Conservation (phyloP, 2,797 vertebrate species). For the Paguma larvata region DNA sequence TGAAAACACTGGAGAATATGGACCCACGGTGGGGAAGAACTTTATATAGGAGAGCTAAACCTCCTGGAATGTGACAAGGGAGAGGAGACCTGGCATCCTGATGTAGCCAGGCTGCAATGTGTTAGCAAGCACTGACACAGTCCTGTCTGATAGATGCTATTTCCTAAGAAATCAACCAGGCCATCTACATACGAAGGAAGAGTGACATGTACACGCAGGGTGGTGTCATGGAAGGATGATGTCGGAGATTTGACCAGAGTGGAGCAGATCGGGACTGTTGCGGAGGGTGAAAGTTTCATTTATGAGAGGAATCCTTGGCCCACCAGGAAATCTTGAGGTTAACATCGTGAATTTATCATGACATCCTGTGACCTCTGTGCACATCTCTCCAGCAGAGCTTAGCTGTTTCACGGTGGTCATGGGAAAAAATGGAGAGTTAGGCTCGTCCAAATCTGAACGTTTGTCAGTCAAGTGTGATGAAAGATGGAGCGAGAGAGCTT, state of each 20-base stretch:
- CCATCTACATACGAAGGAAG: background rate
- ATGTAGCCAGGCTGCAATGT: too few species aligned
- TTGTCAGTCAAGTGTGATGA: background rate
- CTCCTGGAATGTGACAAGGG: background rate
- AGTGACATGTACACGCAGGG: fast-evolving
- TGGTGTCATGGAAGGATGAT: background rate
- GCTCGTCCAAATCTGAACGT: background rate
- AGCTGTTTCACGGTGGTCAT: fast-evolving
- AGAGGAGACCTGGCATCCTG: background rate
- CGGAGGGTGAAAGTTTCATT: background rate
- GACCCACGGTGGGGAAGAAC: background rate
- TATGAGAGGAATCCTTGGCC: background rate
- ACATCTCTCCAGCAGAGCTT: background rate
- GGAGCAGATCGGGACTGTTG: background rate
- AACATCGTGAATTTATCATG: background rate
- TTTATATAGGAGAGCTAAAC: fast-evolving
- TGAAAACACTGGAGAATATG: background rate
- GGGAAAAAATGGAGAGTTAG: background rate
- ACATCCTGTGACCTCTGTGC: background rate
- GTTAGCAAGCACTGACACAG: background rate
- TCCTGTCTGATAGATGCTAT: background rate
- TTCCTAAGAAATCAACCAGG: background rate
- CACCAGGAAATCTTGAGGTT: background rate
- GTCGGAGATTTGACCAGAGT: background rate
- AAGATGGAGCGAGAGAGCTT: background rate